Evolutionary conservation across 2,797 vertebrate species (phyloP), one percentile per base, ranked within the genome.

Genomic region (Toxotes lorentzi): DNA sequence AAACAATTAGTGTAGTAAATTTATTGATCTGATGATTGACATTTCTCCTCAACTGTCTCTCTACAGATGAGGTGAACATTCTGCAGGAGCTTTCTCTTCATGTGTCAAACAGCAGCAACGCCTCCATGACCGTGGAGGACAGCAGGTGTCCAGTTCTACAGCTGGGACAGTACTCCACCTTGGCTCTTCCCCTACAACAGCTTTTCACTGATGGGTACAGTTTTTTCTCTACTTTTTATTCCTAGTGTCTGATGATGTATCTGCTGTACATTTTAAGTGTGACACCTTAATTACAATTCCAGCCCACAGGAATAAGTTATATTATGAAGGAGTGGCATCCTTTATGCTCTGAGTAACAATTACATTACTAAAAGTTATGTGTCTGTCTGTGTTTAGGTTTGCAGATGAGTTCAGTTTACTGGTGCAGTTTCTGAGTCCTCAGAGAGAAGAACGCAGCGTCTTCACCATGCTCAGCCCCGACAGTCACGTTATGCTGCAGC

Each of bases 151-250:
- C 91, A 2, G 56, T 93, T 4, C 90, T 97, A 9, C 94, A 94
- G 78, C 82, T 97, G 0, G 96, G 97, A 38, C 96, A 96, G 84
- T 97, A 97, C 1, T 95, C 97, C 1, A 97, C 96, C 7, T 90
- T 97, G 83, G 91, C 89, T 76, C 84, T 97, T 12, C 94, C 96
- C 14, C 88, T 96, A 1, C 90, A 23, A n/a, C 90, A 92, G 60
- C 91, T 94, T 0, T 96, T 97, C 88, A 88, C 91, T 35, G 88
- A 95, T 61, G 93, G 95, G 97, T 98, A 86, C 0, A 5, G 4
- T 30, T 76, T 51, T 4, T 13, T 21, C 34, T 23, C 5, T 16
- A 23, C 34, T 43, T 16, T 23, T 50, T 7, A 21, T 35, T 34
- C 23, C 24, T 41, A 48, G 47, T 2, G 4, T 48, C 16, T 17